Base-by-base conservation (phyloP, 2,113 vertebrate species). In the Caracal caracal region DNA sequence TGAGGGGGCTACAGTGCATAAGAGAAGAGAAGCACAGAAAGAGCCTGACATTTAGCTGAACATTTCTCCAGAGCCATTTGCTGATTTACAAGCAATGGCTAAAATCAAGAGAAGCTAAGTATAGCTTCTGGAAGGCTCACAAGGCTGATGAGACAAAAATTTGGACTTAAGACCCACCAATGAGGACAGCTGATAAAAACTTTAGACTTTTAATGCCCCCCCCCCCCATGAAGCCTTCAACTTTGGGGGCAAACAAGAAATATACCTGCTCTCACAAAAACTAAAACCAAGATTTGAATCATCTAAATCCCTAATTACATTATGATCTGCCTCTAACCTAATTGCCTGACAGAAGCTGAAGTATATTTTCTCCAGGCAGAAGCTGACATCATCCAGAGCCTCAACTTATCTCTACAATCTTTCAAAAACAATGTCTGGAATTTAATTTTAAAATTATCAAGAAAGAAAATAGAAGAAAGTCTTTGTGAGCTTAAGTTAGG, bases 261-360 rank as follows among this genome's bases (percentile, higher is more conserved):
- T 30, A 95, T 81, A 79, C 20, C 40, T 83, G 40, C 12, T n/a
- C 40, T 70, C 68, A 19, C 10, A 65, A 79, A 75, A 59, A n/a
- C 7, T 75, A 63, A 84, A 75, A 65, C 78, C 9, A 70, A 43
- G 53, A 76, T 43, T 70, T 66, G 40, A 90, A 37, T 88, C 68
- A 59, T 93, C 76, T 79, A 63, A 78, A 53, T 71, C 9, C 28
- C 35, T 63, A 91, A 76, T 95, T 79, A 95, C 82, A 95, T 95
- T 90, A 91, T 35, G 66, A 71, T 85, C 88, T 93, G 78, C 49
- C 26, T 96, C 71, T 94, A 81, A 88, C 56, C 63, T 96, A 92
- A 96, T 76, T 90, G 84, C 9, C 51, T 66, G 61, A 88, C 26
- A 84, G 49, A 93, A 93, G 63, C 30, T 75, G 35, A 83, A 86